phyloP scores from a whole-genome alignment of 2,888 invertebrate genomes.

The Dusona sp. region DNA sequence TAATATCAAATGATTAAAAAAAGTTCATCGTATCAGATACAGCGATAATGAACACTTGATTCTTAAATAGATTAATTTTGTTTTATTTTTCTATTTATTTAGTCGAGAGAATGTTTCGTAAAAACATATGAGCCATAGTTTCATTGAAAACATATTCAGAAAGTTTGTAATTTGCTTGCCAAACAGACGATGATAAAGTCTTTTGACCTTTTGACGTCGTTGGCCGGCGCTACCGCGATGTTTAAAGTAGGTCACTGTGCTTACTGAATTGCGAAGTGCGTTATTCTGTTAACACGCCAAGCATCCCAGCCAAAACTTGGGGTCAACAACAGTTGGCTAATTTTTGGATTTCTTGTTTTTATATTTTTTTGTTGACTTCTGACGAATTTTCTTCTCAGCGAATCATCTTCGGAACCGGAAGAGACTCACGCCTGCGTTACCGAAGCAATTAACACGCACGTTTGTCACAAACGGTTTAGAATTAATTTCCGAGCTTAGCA shows the following conservation, averaged over 20 bases:
- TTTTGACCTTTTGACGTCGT: slow-evolving; percentile 34
- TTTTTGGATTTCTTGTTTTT: neutral
- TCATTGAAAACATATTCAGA: neutral
- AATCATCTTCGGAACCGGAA: slow-evolving; percentile 16
- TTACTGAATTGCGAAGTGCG: neutral
- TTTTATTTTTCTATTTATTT: neutral
- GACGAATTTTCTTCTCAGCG: neutral
- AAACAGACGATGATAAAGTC: neutral
- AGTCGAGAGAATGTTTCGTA: neutral
- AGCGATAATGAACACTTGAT: too few species aligned
- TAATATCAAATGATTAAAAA: too few species aligned
- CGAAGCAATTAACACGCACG: slow-evolving; percentile 13
- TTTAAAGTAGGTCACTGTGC: slow-evolving; percentile 20
- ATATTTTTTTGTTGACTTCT: neutral
- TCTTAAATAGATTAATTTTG: too few species aligned
- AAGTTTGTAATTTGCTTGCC: neutral
- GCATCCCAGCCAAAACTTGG: neutral
- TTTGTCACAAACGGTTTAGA: slow-evolving; percentile 20
- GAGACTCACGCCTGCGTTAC: neutral
- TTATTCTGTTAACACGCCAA: neutral
- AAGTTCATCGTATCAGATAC: too few species aligned
- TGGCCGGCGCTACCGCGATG: neutral
- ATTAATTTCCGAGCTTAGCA: slow-evolving; percentile 36
- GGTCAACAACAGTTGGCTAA: neutral
- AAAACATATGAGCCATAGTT: neutral